phyloP scores from a whole-genome alignment of 2,888 invertebrate species.

The Hyposoter didymator region DNA sequence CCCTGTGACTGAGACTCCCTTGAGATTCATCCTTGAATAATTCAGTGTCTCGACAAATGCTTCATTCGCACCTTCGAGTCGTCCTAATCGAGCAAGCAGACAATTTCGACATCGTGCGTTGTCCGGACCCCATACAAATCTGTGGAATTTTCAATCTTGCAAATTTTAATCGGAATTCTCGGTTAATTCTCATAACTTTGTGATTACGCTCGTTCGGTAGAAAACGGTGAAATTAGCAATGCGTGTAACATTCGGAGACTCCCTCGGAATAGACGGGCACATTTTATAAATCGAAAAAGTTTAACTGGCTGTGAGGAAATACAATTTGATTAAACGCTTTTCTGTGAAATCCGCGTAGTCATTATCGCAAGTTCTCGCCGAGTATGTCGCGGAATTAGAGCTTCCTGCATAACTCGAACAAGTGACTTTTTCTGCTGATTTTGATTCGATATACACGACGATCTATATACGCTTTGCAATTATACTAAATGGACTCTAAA shows the following conservation, averaged over 20 bases:
- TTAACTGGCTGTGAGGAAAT: not conserved
- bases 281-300: conserved; percentile 3
- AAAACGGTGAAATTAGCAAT: not conserved
- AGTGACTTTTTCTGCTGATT: conserved; percentile 48
- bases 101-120: not conserved
- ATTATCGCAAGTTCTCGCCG: conserved; percentile 10
- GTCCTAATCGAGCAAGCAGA: not conserved
- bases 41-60: conserved; percentile 22
- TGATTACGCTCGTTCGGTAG: not conserved
- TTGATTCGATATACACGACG: conserved; percentile 14
- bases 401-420: conserved; percentile 30
- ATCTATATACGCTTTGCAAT: conserved; percentile 68
- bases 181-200: not conserved
- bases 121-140: not conserved
- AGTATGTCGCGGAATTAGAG: conserved; percentile 40
- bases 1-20: not conserved
- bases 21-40: conserved; percentile 13
- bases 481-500: conserved; percentile 73
- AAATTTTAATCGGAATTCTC: not conserved
- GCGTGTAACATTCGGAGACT: not conserved
- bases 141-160: not conserved
- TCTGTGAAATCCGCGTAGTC: conserved; percentile 7
- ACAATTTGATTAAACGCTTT: not conserved
- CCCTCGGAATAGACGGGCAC: not conserved
- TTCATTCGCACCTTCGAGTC: not conserved